These are phyloP conservation scores for Danaus plexippus DNA, from an alignment of 1,140 invertebrate species.

Conservation along the genomic window DNA sequence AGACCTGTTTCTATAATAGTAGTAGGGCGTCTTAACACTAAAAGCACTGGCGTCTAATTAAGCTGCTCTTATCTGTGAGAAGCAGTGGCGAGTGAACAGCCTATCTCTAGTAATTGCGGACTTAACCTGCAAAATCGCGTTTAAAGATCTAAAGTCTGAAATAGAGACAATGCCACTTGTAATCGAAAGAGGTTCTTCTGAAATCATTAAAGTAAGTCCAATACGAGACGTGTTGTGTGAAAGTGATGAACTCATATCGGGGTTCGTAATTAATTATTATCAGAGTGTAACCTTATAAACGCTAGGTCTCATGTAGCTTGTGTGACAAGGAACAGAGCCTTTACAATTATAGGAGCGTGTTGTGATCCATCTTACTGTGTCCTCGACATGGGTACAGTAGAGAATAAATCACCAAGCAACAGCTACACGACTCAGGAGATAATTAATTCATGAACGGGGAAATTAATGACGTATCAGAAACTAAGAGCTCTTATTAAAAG, in stretches of 20 bases:
- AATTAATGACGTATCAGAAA: slow-evolving; percentile 4
- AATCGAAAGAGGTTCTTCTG: too few relatives aligned
- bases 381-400: slow-evolving; percentile 2
- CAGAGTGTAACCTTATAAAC: too few relatives aligned
- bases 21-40: slow-evolving; percentile 11
- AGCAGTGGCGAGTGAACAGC: slow-evolving; percentile 2
- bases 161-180: background rate
- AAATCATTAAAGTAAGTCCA: too few relatives aligned
- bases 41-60: slow-evolving; percentile 9
- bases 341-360: slow-evolving; percentile 6
- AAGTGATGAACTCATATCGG: too few relatives aligned
- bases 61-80: slow-evolving; percentile 6
- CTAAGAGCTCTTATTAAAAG: slow-evolving; percentile 2
- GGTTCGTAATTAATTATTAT: too few relatives aligned
- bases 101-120: slow-evolving; percentile 10
- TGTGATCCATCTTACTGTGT: slow-evolving; percentile 6
- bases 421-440: slow-evolving; percentile 6
- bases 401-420: slow-evolving; percentile 7
- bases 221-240: too few relatives aligned
- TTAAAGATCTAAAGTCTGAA: slow-evolving; percentile 9
- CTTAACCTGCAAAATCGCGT: slow-evolving; percentile 7
- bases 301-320: background rate
- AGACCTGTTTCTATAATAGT: background rate
- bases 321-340: slow-evolving; percentile 2
- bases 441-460: slow-evolving; percentile 9